phyloP scores from a whole-genome alignment of 1,140 invertebrate genomes.

The Drosophila ironensis region DNA sequence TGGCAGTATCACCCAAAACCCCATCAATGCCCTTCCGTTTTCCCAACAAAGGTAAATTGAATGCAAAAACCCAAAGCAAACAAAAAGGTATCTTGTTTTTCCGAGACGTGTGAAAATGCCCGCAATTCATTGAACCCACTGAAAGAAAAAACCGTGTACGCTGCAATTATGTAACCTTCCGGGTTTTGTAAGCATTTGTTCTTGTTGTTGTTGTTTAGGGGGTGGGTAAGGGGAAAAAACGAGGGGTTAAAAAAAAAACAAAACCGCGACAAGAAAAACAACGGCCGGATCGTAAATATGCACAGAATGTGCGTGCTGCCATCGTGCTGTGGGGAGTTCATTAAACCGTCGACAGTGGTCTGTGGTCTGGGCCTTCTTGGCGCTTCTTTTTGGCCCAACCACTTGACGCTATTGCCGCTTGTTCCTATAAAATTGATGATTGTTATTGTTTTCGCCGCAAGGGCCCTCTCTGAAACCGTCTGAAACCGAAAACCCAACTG shows the following conservation, averaged over 20 bases:
- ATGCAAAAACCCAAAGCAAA: not conserved
- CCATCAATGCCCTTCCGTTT: not conserved
- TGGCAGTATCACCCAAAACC: not conserved
- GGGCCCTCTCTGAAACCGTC: too few relatives aligned
- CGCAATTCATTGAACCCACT: constrained; percentile 61
- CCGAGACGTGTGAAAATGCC: constrained; percentile 61
- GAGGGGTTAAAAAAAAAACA: not conserved
- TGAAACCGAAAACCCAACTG: constrained; percentile 63
- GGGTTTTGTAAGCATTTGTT: not conserved
- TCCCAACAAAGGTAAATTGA: not conserved
- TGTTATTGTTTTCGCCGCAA: constrained; percentile 16
- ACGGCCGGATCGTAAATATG: constrained; percentile 40
- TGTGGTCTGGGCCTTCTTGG: not conserved
- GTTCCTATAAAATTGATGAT: not conserved
- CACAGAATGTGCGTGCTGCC: constrained; percentile 55
- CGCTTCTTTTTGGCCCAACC: not conserved
- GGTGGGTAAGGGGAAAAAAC: not conserved
- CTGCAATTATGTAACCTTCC: constrained; percentile 51
- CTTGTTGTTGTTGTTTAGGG: not conserved
- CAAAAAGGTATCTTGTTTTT: not conserved
- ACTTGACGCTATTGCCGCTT: not conserved
- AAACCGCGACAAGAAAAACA: not conserved
- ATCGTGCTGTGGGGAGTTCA: constrained; percentile 31
- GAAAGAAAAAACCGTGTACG: constrained; percentile 20
- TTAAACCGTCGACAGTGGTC: constrained; percentile 43